Conservation (phyloP, 2,113 vertebrate species). For the Psittacula cyanocephala region DNA sequence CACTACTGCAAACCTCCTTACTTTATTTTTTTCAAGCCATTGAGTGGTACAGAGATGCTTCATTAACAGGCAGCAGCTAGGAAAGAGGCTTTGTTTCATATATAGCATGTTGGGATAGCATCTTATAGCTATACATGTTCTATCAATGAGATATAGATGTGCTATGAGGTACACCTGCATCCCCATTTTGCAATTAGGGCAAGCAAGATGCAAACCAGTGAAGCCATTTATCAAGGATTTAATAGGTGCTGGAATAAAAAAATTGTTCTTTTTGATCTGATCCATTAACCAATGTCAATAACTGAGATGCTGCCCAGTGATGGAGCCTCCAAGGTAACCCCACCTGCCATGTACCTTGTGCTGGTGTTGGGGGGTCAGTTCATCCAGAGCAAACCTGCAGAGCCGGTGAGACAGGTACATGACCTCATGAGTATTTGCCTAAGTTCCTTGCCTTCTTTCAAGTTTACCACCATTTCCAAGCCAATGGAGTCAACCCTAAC, state of each 20-base stretch:
- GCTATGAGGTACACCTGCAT: not conserved
- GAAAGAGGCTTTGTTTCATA: not conserved
- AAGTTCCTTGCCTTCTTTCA: not conserved
- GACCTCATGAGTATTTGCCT: not conserved
- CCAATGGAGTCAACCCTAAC: not conserved
- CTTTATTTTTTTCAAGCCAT: not conserved
- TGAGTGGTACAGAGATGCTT: not conserved
- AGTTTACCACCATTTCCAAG: not conserved
- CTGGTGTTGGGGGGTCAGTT: not conserved
- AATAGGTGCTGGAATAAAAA: not conserved
- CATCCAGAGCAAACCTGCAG: not conserved
- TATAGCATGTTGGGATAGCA: not conserved
- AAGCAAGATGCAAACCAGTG: not conserved
- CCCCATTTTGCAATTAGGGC: not conserved
- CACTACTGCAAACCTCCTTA: not conserved
- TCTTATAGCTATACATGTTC: not conserved
- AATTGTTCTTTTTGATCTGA: not conserved
- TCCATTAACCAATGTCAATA: not conserved
- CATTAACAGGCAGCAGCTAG: not conserved
- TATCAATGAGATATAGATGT: not conserved
- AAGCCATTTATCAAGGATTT: not conserved
- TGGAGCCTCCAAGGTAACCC: not conserved
- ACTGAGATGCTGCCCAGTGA: not conserved
- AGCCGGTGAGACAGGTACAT: not conserved
- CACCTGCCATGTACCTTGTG: fast-evolving